A percentile compares a stretch with the other conserved stretches of the same genome.
Evolutionary conservation across 2,797 vertebrate genomes (phyloP).

Genomic region (Myripristis jacobus): DNA sequence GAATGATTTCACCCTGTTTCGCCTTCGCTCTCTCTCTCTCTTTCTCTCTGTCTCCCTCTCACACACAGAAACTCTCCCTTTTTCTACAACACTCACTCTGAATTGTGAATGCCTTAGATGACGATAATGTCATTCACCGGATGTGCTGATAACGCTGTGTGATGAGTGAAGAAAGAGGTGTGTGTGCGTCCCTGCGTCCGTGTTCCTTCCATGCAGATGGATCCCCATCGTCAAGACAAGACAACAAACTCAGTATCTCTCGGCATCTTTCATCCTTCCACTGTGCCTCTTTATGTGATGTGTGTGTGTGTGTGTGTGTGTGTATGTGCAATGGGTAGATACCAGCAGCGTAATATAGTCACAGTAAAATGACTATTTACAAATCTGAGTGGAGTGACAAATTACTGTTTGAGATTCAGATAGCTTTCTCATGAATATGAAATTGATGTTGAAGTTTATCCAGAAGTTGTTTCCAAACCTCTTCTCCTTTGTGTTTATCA

Average conservation of each 20-base stretch:
- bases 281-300: too few species aligned
- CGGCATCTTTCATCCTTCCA: too few species aligned
- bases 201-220: too few species aligned
- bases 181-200: too few species aligned
- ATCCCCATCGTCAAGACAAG: too few species aligned
- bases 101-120: constrained; percentile 38
- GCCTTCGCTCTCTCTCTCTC: constrained; percentile 34
- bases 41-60: constrained; percentile 2
- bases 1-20: constrained; percentile 63
- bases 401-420: not conserved
- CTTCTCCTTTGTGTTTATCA: not conserved
- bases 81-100: not conserved
- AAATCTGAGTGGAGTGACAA: not conserved
- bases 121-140: constrained; percentile 32
- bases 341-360: not conserved
- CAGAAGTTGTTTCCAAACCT: not conserved
- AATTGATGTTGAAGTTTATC: too few species aligned
- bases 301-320: not conserved
- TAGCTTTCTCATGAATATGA: too few species aligned
- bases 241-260: too few species aligned
- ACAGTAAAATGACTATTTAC: constrained; percentile 4
- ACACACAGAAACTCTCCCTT: not conserved
- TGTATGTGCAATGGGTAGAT: not conserved
- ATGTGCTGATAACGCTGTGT: constrained; percentile 22
- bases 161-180: constrained; percentile 15